phyloP scores from a whole-genome alignment of 2,888 invertebrate species.

The Aethes cnicana region DNA sequence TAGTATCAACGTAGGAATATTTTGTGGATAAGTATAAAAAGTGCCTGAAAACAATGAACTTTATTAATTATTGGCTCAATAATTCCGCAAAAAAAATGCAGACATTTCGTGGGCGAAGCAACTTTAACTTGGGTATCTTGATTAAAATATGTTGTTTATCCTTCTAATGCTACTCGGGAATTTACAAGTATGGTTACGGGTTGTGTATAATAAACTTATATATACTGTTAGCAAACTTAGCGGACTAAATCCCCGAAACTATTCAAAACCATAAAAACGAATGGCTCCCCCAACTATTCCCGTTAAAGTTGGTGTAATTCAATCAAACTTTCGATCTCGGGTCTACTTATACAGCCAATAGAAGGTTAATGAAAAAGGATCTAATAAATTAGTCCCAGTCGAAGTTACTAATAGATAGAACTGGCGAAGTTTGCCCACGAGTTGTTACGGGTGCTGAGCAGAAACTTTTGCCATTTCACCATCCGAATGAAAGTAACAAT shows the following conservation, averaged over 20 bases:
- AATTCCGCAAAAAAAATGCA: too few relatives aligned
- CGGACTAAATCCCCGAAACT: background rate
- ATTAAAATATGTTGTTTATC: too few relatives aligned
- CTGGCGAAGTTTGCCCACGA: constrained; percentile 20
- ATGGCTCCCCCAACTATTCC: constrained; percentile 16
- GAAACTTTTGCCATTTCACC: constrained; percentile 27
- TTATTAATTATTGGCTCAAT: too few relatives aligned
- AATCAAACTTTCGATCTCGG: constrained; percentile 29
- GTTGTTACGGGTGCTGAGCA: constrained; percentile 23
- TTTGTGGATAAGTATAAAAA: too few relatives aligned
- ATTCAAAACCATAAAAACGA: constrained; percentile 18
- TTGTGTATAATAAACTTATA: background rate
- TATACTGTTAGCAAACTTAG: background rate
- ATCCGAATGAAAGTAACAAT: constrained; percentile 30
- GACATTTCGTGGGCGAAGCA: too few relatives aligned
- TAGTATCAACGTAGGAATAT: too few relatives aligned
- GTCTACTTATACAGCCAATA: constrained; percentile 31
- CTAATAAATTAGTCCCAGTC: constrained; percentile 36
- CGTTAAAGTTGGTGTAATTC: constrained; percentile 27
- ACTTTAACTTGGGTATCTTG: too few relatives aligned
- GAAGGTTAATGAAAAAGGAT: constrained; percentile 38
- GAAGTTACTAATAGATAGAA: constrained; percentile 34
- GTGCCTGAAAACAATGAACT: too few relatives aligned
- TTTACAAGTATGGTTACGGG: too few relatives aligned
- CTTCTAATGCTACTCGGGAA: too few relatives aligned